Percentiles rank a stretch among this genome's conserved stretches.
Evolutionary conservation across 2,113 vertebrate genomes (phyloP).

Genomic region (Centrocercus urophasianus): DNA sequence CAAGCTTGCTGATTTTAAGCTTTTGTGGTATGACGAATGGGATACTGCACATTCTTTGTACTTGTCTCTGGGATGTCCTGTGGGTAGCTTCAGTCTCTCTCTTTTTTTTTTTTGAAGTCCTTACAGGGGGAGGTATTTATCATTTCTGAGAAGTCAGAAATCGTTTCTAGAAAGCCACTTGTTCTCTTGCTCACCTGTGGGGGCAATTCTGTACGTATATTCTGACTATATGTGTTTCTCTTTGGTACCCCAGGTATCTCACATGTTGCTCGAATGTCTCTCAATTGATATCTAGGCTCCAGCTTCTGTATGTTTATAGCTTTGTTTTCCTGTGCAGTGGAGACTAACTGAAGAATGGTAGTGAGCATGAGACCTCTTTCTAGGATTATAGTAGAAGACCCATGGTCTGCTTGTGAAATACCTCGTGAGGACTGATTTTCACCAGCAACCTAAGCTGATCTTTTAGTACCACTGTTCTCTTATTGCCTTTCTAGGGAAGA

Average conservation of each 20-base stretch:
- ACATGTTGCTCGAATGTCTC: neutral
- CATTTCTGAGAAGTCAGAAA: conserved; percentile 10
- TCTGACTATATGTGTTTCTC: neutral
- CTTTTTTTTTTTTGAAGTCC: neutral
- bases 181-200: neutral
- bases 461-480: neutral
- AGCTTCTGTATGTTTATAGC: neutral
- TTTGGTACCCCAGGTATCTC: neutral
- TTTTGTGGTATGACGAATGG: neutral
- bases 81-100: neutral
- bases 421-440: neutral
- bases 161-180: neutral
- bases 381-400: neutral
- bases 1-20: conserved; percentile 47
- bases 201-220: neutral
- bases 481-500: neutral
- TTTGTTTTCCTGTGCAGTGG: neutral
- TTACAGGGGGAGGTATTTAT: neutral
- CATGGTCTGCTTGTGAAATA: neutral
- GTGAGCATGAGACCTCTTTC: neutral
- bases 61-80: neutral
- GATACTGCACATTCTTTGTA: conserved; percentile 28
- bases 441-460: neutral
- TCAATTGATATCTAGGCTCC: neutral
- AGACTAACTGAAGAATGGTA: neutral